Percentiles rank a stretch among this genome's conserved stretches.
Evolutionary conservation across 37 sponge, comb jelly and placozoan genomes (phyloP).

Genomic region (Petrosia ficiformis): DNA sequence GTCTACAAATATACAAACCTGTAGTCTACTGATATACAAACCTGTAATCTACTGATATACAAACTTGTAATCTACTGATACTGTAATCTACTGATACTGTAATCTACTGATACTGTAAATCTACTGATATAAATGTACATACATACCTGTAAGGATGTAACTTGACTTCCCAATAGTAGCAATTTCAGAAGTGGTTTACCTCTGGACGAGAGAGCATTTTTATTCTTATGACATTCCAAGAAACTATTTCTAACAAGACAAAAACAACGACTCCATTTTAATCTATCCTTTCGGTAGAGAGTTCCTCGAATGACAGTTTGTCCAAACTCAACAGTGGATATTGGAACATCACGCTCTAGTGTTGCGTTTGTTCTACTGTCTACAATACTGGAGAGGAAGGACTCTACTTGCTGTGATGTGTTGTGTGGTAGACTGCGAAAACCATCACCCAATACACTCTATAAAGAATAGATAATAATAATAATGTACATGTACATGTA

Average conservation of each 20-base stretch:
- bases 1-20: too few species aligned
- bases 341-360: background rate
- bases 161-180: conserved; percentile 49
- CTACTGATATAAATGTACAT: too few species aligned
- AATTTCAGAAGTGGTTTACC: conserved; percentile 35
- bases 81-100: too few species aligned
- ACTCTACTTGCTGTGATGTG: background rate
- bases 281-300: conserved; percentile 48
- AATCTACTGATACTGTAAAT: too few species aligned
- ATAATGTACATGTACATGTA: background rate
- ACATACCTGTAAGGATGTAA: conserved; percentile 14
- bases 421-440: conserved; percentile 2
- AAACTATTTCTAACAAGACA: conserved; percentile 60
- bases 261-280: conserved; percentile 48
- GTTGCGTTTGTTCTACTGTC: background rate
- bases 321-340: conserved; percentile 26
- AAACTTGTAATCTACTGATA: too few species aligned
- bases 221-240: conserved; percentile 60
- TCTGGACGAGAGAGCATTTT: background rate
- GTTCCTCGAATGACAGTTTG: conserved; percentile 35
- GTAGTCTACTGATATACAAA: too few species aligned
- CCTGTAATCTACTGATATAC: too few species aligned
- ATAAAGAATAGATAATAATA: background rate
- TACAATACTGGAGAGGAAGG: background rate
- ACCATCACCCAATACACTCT: background rate